Base-by-base conservation (phyloP, 1,140 invertebrate genomes). In the Trichonephila clavipes region DNA sequence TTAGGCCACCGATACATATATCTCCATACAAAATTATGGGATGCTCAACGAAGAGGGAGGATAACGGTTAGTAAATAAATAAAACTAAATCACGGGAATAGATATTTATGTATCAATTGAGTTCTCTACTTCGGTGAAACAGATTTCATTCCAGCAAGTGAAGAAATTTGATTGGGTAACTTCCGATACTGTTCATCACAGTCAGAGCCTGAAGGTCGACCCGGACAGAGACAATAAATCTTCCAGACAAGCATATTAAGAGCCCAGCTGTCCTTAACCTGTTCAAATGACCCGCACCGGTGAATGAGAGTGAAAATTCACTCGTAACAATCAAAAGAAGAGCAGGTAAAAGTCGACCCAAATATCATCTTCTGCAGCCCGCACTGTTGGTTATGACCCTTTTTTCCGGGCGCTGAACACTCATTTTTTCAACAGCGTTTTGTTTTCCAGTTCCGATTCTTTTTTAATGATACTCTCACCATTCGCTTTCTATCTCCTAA, bases 311-410 rank as follows among this genome's bases (percentile, higher is more conserved):
- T 18, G 72, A 77, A 77, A 77, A 51, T 7, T 40, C 14, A 69
- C 66, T 69, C 66, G 8, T 24, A 69, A 69, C 66, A 69, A 69
- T 51, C 51, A 64, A 64, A 64, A 64, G 34, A 40, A 28, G n/a
- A 40, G 28, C 28, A 19, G 28, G 28, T 34, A 77, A 64, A 77
- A 77, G 72, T 40, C 72, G 72, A 77, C 72, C 72, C 18, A 77
- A 34, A 77, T 77, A 77, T 77, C 72, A 40, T 34, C 72, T 40
- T 34, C 28, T 8, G 12, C 14, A 34, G 34, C 72, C 72, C 72
- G 72, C 72, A 77, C 28, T 77, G 34, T 40, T 77, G 72, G 72
- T 77, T 77, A 77, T 77, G 72, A 77, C 72, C 72, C 72, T 77
- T 28, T 64, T 77, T 77, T 77, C 72, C 66, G 28, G 24, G 28